phyloP scores from a whole-genome alignment of 2,113 vertebrate species.

The Periophthalmus modestus region DNA sequence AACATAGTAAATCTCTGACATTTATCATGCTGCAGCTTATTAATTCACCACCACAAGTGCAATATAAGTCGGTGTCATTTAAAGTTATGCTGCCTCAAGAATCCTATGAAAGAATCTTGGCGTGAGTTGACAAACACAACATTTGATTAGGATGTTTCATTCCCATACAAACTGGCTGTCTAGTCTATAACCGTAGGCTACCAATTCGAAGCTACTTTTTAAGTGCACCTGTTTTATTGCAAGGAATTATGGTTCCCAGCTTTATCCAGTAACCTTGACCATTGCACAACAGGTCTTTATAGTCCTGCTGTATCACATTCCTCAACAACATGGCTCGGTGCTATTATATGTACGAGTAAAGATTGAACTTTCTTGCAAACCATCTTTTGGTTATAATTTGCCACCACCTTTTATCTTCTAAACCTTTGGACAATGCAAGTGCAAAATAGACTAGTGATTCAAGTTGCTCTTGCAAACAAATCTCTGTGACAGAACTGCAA shows the following conservation, averaged over 20 bases:
- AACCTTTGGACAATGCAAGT: too few species aligned
- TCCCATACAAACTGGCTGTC: constrained; percentile 9
- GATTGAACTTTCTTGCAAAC: background rate
- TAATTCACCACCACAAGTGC: constrained; percentile 73
- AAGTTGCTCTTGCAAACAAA: background rate
- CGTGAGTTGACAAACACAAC: constrained; percentile 15
- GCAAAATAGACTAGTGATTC: background rate
- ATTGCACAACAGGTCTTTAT: background rate
- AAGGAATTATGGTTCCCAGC: background rate
- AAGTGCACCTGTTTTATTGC: background rate
- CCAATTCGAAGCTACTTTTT: background rate
- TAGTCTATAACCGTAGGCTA: background rate
- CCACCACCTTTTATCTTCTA: too few species aligned
- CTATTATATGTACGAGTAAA: background rate
- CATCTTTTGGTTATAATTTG: background rate
- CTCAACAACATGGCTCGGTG: background rate
- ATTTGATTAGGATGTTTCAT: constrained; percentile 18
- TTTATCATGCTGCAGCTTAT: constrained; percentile 73
- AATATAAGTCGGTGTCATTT: constrained; percentile 70
- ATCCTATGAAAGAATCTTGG: constrained; percentile 36
- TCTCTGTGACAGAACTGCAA: too few species aligned
- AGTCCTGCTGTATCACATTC: background rate
- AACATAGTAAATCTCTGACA: constrained; percentile 73
- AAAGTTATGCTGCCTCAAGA: constrained; percentile 52
- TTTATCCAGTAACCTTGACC: background rate